Percentiles rank a stretch among this genome's conserved stretches.
Conservation (phyloP, 2,113 vertebrate genomes). For the Percina caprodes region DNA sequence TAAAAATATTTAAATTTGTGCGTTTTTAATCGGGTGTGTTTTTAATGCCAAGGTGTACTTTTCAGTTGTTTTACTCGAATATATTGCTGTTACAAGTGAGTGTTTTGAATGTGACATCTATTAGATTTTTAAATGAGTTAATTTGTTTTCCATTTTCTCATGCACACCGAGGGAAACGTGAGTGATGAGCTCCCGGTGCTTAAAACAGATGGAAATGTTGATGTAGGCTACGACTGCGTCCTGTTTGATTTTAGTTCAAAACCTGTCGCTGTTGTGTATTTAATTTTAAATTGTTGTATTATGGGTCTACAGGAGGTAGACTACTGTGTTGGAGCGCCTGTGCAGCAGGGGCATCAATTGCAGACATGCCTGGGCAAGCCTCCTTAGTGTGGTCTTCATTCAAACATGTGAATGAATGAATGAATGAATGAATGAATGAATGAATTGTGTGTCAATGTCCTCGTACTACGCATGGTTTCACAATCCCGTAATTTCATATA, state of each 20-base stretch:
- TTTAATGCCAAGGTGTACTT: neutral
- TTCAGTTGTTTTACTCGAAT: too few relatives aligned
- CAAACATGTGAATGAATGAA: neutral
- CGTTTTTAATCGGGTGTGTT: neutral
- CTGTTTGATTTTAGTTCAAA: neutral
- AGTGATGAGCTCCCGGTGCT: neutral
- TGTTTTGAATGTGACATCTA: neutral
- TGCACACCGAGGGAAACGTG: neutral
- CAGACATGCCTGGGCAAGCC: slow-evolving; percentile 74
- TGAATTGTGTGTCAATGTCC: neutral
- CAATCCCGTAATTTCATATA: neutral
- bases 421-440: neutral
- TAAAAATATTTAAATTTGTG: fast-evolving
- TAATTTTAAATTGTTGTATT: neutral
- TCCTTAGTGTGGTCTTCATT: slow-evolving; percentile 10
- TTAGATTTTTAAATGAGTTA: neutral
- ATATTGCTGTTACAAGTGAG: neutral
- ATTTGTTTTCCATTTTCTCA: neutral
- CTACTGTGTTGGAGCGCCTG: neutral
- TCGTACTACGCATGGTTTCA: fast-evolving
- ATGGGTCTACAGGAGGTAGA: neutral
- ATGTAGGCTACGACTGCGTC: too few relatives aligned
- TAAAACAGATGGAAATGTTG: neutral
- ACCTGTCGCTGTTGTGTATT: too few relatives aligned
- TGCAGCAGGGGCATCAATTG: neutral